Conservation (phyloP, 2,888 invertebrate species). For the Phasia obesa region DNA sequence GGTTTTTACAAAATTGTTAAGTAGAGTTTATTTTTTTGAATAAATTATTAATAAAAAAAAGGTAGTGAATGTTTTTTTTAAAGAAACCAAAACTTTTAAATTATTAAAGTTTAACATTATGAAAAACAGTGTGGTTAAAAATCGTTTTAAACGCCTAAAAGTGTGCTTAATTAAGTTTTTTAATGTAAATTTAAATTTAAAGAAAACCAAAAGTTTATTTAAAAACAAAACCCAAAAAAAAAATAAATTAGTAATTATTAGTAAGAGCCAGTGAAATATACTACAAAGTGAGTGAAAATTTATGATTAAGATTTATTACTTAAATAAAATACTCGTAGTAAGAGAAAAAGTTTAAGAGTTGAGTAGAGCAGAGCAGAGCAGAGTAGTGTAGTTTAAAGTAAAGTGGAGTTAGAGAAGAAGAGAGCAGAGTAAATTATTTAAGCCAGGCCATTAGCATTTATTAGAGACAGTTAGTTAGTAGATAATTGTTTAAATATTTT, state of each 20-base stretch:
- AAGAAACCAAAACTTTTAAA: not conserved
- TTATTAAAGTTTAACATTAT: not conserved
- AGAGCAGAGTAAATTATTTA: too few species aligned
- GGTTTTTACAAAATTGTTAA: constrained; percentile 69
- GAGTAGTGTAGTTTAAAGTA: constrained; percentile 1
- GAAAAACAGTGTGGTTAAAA: constrained; percentile 1
- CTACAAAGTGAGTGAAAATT: constrained; percentile 45
- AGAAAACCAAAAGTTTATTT: not conserved
- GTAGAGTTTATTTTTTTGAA: constrained; percentile 68
- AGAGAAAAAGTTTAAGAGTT: not conserved
- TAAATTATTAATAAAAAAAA: constrained; percentile 31
- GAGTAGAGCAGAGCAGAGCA: not conserved
- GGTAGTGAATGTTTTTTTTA: constrained; percentile 12
- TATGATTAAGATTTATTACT: constrained; percentile 13
- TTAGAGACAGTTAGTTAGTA: constrained; percentile 15
- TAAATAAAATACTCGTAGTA: not conserved
- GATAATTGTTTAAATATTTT: constrained; percentile 24
- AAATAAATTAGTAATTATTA: too few species aligned
- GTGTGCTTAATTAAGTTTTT: constrained; percentile 9
- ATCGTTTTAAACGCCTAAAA: constrained; percentile 11
- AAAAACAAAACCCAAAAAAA: not conserved
- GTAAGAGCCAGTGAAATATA: constrained; percentile 42
- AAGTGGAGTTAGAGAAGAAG: constrained; percentile 13
- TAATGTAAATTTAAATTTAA: not conserved
- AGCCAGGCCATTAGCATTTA: constrained; percentile 51